Conservation (phyloP, 2,113 vertebrate species). For the Crypturellus undulatus region DNA sequence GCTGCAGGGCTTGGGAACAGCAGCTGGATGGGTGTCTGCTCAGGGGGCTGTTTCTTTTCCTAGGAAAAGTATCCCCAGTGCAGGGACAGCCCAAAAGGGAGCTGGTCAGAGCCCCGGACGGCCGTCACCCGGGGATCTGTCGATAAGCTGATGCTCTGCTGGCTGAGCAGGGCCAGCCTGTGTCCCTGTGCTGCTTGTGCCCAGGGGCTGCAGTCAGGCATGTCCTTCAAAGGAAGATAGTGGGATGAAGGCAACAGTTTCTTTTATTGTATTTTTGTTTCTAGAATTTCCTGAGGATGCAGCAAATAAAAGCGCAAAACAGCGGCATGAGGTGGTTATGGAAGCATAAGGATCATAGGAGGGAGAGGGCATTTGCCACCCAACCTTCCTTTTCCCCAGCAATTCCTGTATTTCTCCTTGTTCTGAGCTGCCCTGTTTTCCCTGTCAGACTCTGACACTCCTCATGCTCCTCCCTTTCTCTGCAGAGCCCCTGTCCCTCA, state of each 20-base stretch:
- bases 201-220: background rate
- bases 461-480: background rate
- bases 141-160: background rate
- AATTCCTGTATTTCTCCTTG: background rate
- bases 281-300: accelerated
- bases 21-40: background rate
- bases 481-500: accelerated
- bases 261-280: accelerated
- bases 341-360: background rate
- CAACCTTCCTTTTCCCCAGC: background rate
- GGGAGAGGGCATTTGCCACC: background rate
- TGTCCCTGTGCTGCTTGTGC: background rate
- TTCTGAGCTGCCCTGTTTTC: background rate
- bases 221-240: background rate
- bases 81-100: too few species aligned
- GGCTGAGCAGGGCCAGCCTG: background rate
- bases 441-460: background rate
- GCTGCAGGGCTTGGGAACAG: background rate
- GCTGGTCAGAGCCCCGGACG: too few species aligned
- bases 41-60: too few species aligned
- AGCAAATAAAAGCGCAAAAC: accelerated
- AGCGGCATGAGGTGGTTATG: accelerated
- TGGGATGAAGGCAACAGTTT: background rate
- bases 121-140: too few species aligned
- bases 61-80: too few species aligned